phyloP scores from a whole-genome alignment of 2,113 vertebrate species.

The Colius striatus region DNA sequence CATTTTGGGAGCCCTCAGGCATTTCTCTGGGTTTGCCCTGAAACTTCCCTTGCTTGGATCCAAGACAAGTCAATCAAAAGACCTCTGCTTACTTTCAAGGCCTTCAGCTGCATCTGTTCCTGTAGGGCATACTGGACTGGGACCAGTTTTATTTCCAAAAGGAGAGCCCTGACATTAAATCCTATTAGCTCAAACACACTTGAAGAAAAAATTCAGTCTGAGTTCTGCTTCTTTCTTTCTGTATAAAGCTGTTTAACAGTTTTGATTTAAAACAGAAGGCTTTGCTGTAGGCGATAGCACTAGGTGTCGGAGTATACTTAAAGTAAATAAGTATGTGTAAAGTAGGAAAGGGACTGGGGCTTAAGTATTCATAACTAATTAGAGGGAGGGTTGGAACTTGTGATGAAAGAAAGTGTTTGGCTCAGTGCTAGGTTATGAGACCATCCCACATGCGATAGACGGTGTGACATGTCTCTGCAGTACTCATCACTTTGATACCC shows the following conservation, averaged over 20 bases:
- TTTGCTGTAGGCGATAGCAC: background rate
- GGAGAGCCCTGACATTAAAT: background rate
- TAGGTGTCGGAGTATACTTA: background rate
- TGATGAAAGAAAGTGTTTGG: background rate
- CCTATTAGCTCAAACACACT: background rate
- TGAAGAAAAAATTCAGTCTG: background rate
- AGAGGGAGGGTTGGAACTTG: background rate
- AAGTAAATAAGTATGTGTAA: constrained; percentile 35
- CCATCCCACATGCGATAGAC: background rate
- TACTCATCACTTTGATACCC: background rate
- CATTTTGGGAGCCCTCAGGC: background rate
- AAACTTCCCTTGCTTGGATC: background rate
- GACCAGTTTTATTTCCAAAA: background rate
- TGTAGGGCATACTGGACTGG: background rate
- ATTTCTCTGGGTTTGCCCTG: background rate
- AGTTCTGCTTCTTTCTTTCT: background rate
- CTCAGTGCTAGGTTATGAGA: background rate
- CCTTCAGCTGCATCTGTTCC: background rate
- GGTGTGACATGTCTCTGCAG: background rate
- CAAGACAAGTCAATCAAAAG: background rate
- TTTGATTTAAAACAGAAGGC: constrained; percentile 54
- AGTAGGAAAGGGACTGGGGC: background rate
- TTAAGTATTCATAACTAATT: background rate
- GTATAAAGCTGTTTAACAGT: constrained; percentile 17
- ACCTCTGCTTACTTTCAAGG: background rate